Evolutionary conservation across 2,888 invertebrate species (phyloP), one percentile per base, ranked within the genome.

Genomic region (Drosophila fungiperda): DNA sequence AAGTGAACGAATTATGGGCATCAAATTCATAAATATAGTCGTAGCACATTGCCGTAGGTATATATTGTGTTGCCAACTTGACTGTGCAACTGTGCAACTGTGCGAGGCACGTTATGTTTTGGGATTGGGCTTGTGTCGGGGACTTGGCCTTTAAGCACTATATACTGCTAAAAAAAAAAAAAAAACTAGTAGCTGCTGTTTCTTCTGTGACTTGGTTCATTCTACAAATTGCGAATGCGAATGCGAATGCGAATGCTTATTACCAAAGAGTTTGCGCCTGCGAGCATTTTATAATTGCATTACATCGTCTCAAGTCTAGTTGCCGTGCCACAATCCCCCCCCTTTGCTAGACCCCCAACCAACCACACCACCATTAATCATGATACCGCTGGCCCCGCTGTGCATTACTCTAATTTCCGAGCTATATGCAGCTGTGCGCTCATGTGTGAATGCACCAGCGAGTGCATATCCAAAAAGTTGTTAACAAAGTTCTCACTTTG

Each of bases 401-500:
- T 68, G 72, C 78, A 82, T 78, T 78, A 78, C 73, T 78, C 73
- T 78, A 78, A 78, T 78, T 78, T 81, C 71, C 61, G 66, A 85
- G 69, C 64, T 50, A n/a, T 38, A 69, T 58, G 87, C 78, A 78
- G 73, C 54, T 49, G 60, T 42, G 71, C 80, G 72, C 71, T 78
- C 89, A 86, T 89, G 90, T 86, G 87, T 89, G 74, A 90, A 80
- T 86, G 85, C 89, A 80, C 84, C 84, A 83, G 64, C 29, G 87
- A 83, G 76, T 80, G 81, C 70, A 78, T 76, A 73, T 76, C 68
- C 73, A 57, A 82, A 84, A 89, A 89, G 69, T 88, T 87, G 12
- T 32, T 66, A 68, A 70, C 63, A 87, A 74, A 58, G 67, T 67
- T 68, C 75, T 80, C 87, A 84, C 79, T 75, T 65, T 53, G 60